phyloP scores from a whole-genome alignment of 1,140 invertebrate genomes.

The fruit fly (Drosophila melanogaster) region Release_6_plus_ISO1_MT NT_033779.5:16289001-16289500 shows the following conservation, averaged over 20 bases:
- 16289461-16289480: conserved; percentile 69
- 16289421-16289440: conserved; percentile 84
- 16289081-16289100: too few species aligned
- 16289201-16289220: conserved; percentile 89
- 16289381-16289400: conserved; percentile 83
- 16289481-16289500: conserved; percentile 25
- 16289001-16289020: background rate
- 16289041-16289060: too few species aligned
- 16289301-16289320: conserved; percentile 15
- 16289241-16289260: conserved; percentile 87
- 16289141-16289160: conserved; percentile 78
- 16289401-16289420: conserved; percentile 79
- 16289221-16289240: conserved; percentile 89
- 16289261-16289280: conserved; percentile 91
- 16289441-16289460: conserved; percentile 81
- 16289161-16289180: conserved; percentile 86
- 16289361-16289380: conserved; percentile 65
- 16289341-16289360: conserved; percentile 3
- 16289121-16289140: conserved; percentile 11
- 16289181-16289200: conserved; percentile 88
- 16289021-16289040: too few species aligned
- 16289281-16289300: conserved; percentile 85
- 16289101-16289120: too few species aligned
- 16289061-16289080: too few species aligned
- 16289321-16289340: background rate